Conservation (phyloP, 2,113 vertebrate genomes). For the Loxodonta africana region DNA sequence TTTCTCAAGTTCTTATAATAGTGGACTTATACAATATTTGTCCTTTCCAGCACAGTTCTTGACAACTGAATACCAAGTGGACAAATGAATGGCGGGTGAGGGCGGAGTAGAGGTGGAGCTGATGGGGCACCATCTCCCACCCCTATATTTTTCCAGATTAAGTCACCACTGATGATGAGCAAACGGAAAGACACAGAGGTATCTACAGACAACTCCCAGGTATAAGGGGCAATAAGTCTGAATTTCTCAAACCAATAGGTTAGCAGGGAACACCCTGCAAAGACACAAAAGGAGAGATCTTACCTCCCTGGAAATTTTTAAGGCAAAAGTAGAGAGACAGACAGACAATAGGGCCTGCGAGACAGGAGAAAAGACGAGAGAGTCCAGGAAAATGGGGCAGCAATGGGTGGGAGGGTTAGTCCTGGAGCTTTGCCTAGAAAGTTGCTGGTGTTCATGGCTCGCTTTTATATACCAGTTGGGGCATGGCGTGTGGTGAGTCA, state of each 20-base stretch:
- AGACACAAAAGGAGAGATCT: background rate
- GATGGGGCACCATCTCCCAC: background rate
- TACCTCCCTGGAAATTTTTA: constrained; percentile 13
- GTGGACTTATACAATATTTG: no score
- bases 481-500: constrained; percentile 63
- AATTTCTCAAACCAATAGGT: background rate
- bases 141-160: background rate
- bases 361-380: background rate
- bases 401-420: background rate
- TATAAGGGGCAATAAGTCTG: background rate
- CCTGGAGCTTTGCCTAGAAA: constrained; percentile 48
- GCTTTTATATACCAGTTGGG: constrained; percentile 60
- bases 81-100: background rate
- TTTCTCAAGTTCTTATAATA: no score
- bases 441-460: constrained; percentile 63
- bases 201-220: background rate
- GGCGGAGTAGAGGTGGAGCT: background rate
- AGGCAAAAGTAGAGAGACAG: background rate
- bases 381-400: constrained; percentile 47
- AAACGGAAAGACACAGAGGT: background rate
- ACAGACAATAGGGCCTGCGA: background rate
- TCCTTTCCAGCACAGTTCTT: background rate
- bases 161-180: background rate
- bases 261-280: background rate
- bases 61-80: background rate